Percentiles rank a stretch among this genome's conserved stretches.
Conservation (phyloP, 2,797 vertebrate species). For the Bovichtus variegatus region DNA sequence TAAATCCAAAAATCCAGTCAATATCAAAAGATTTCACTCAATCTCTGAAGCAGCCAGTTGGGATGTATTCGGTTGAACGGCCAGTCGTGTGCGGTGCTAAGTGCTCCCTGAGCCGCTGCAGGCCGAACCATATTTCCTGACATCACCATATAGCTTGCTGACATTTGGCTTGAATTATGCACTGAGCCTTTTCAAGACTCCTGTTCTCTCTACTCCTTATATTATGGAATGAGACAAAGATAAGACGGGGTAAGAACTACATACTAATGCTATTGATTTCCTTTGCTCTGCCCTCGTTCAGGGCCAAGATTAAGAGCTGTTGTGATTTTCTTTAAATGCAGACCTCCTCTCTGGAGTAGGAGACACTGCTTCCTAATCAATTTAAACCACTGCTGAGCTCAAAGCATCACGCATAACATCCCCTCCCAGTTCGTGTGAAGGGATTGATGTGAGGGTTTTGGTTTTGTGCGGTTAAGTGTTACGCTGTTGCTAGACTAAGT, state of each 20-base stretch:
- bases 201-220: conserved; percentile 41
- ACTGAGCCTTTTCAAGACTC: conserved; percentile 43
- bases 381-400: conserved; percentile 61
- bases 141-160: conserved; percentile 39
- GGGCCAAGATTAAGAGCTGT: conserved; percentile 75
- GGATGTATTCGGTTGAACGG: conserved; percentile 34
- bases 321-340: conserved; percentile 71
- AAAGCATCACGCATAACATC: conserved; percentile 33
- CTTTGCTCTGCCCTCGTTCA: conserved; percentile 65
- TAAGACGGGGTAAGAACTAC: conserved; percentile 69
- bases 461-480: conserved; percentile 46
- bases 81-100: conserved; percentile 25
- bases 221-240: conserved; percentile 66
- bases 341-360: conserved; percentile 55
- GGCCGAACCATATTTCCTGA: conserved; percentile 48
- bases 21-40: conserved; percentile 62
- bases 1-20: conserved; percentile 58
- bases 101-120: conserved; percentile 20
- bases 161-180: conserved; percentile 58
- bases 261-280: conserved; percentile 79
- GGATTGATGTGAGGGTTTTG: conserved; percentile 19
- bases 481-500: conserved; percentile 47
- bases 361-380: conserved; percentile 65
- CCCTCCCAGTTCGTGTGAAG: conserved; percentile 31
- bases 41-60: conserved; percentile 34